Conservation (phyloP, 2,888 invertebrate species). For the Steromphala cineraria region DNA sequence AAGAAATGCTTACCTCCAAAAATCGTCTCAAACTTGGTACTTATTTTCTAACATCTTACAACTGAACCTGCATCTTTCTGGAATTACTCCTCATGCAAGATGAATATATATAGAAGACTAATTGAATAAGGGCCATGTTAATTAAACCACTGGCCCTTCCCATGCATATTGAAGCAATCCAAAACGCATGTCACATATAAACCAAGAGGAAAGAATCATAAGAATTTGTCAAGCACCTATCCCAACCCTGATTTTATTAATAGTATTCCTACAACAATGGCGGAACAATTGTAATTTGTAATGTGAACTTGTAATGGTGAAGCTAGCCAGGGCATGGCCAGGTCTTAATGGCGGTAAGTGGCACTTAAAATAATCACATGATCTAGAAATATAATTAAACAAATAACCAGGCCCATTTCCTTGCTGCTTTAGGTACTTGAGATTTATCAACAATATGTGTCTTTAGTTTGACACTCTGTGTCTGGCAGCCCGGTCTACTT, state of each 20-base stretch:
- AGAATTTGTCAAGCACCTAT: background rate
- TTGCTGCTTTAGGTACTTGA: background rate
- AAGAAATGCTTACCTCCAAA: too few relatives aligned
- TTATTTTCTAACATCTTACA: too few relatives aligned
- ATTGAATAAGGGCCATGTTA: background rate
- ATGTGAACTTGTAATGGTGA: background rate
- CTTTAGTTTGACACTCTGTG: too few relatives aligned
- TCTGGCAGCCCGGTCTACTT: too few relatives aligned
- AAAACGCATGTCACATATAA: background rate
- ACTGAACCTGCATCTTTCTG: too few relatives aligned
- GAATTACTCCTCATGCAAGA: too few relatives aligned
- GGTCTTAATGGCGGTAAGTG: background rate
- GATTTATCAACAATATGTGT: too few relatives aligned
- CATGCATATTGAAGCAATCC: background rate
- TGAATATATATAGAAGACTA: too few relatives aligned
- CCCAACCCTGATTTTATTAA: background rate
- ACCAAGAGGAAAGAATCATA: background rate
- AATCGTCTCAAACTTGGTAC: too few relatives aligned
- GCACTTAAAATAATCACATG: constrained; percentile 17
- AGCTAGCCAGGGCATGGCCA: background rate
- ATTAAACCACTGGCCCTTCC: background rate
- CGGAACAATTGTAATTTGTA: constrained; percentile 11
- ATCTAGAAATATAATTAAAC: constrained; percentile 13
- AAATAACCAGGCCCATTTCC: constrained; percentile 14
- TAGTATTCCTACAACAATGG: constrained; percentile 7